A percentile compares a stretch with the other conserved stretches of the same genome.
These are phyloP conservation scores for Argyrosomus japonicus DNA, from an alignment of 2,113 vertebrate genomes.

Conservation along the genomic window DNA sequence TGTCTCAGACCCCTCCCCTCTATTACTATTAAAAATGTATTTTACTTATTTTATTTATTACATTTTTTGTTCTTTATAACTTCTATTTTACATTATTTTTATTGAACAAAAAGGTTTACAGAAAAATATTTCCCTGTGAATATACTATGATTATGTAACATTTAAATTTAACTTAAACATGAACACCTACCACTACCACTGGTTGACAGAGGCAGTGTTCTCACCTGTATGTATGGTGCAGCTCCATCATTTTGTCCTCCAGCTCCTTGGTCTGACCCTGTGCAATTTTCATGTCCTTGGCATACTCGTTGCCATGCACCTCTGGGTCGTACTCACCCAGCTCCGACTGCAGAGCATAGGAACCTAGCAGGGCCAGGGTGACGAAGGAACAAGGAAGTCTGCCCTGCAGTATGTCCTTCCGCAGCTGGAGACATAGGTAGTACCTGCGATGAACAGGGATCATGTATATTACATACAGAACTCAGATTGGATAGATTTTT, in stretches of 20 bases:
- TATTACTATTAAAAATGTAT: too few relatives aligned
- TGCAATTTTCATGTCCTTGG: constrained; percentile 92
- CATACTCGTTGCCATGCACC: constrained; percentile 88
- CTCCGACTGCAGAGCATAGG: constrained; percentile 96
- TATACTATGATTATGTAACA: too few relatives aligned
- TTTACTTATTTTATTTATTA: too few relatives aligned
- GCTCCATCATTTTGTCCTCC: constrained; percentile 96
- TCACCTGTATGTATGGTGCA: constrained; percentile 95
- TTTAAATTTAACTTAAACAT: too few relatives aligned
- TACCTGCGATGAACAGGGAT: constrained; percentile 61
- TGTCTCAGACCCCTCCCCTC: too few relatives aligned
- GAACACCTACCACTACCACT: not conserved
- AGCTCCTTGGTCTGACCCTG: constrained; percentile 96
- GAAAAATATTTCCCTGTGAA: too few relatives aligned
- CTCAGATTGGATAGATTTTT: not conserved
- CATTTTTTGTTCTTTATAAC: too few relatives aligned
- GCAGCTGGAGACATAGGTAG: constrained; percentile 94
- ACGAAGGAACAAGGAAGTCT: constrained; percentile 97
- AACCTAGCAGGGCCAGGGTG: constrained; percentile 94
- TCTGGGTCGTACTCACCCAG: constrained; percentile 95
- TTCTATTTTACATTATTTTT: too few relatives aligned
- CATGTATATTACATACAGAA: not conserved
- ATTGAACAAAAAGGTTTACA: too few relatives aligned
- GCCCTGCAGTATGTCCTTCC: constrained; percentile 92
- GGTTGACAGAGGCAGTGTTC: not conserved